Evolutionary conservation across 2,888 invertebrate genomes (phyloP).

Genomic region (Rhorus exstirpatorius): DNA sequence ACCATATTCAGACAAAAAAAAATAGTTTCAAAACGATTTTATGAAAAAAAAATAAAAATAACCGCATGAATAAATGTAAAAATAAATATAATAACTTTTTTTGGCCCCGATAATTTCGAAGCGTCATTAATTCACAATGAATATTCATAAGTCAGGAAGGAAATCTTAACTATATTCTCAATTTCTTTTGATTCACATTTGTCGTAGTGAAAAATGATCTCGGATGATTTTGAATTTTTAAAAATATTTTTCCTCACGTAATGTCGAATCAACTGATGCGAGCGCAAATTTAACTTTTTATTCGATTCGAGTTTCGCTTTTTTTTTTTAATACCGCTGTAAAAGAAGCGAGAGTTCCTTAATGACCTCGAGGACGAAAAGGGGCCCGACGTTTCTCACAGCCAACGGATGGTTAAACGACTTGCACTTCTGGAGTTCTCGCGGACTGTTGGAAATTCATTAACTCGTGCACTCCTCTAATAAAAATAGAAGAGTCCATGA

Average conservation of each 20-base stretch:
- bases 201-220: neutral
- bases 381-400: constrained; percentile 21
- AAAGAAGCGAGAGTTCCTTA: constrained; percentile 75
- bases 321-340: constrained; percentile 73
- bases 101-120: neutral
- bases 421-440: constrained; percentile 49
- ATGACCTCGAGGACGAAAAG: constrained; percentile 70
- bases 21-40: neutral
- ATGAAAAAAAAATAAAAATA: neutral
- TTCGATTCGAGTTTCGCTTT: constrained; percentile 22
- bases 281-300: constrained; percentile 25
- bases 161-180: too few relatives aligned
- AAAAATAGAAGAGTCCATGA: constrained; percentile 61
- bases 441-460: constrained; percentile 68
- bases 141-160: too few relatives aligned
- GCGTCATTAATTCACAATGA: too few relatives aligned
- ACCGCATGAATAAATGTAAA: neutral
- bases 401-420: constrained; percentile 63
- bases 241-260: neutral
- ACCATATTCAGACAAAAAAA: constrained; percentile 9
- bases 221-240: neutral
- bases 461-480: constrained; percentile 65
- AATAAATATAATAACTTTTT: neutral
- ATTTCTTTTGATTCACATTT: too few relatives aligned
- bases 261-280: constrained; percentile 17